A percentile compares a stretch with the other conserved stretches of the same genome.
These are phyloP conservation scores for Macroteleia sp. DNA, from an alignment of 2,888 invertebrate species.

Conservation along the genomic window DNA sequence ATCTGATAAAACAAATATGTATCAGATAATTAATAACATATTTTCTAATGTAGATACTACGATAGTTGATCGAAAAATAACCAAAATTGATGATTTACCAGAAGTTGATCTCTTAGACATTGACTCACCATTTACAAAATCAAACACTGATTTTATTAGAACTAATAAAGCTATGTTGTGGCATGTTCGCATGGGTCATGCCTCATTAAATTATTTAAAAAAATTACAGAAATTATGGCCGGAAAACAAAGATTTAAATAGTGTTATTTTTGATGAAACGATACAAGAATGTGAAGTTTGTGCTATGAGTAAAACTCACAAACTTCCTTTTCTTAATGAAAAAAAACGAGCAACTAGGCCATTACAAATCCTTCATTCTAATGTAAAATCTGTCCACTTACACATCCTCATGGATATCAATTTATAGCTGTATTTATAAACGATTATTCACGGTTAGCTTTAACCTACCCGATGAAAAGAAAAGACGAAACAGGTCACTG, in stretches of 20 bases:
- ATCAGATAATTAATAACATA: too few relatives aligned
- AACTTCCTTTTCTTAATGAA: slow-evolving; percentile 56
- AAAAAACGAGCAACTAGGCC: slow-evolving; percentile 53
- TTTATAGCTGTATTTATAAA: slow-evolving; percentile 36
- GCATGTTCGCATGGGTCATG: slow-evolving; percentile 9
- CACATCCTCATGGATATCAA: slow-evolving; percentile 52
- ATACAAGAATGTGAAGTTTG: slow-evolving; percentile 33
- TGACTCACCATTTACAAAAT: neutral
- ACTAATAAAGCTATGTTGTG: slow-evolving; percentile 8
- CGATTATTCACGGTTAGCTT: slow-evolving; percentile 68
- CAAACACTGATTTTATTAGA: neutral
- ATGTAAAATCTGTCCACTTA: neutral
- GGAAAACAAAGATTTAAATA: neutral
- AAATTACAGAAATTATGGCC: neutral
- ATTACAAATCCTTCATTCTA: slow-evolving; percentile 48
- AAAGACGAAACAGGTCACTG: neutral
- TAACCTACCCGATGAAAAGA: slow-evolving; percentile 47
- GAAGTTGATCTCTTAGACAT: neutral
- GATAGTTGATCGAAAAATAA: neutral
- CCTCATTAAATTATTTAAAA: slow-evolving; percentile 2
- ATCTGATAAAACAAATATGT: too few relatives aligned
- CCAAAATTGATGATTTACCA: slow-evolving; percentile 10
- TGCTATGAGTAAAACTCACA: slow-evolving; percentile 63
- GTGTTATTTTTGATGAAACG: neutral
- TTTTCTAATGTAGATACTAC: neutral